A percentile compares a stretch with the other conserved stretches of the same genome.
Evolutionary conservation across 2,888 invertebrate species (phyloP).

Genomic region (Hecatera dysodea): DNA sequence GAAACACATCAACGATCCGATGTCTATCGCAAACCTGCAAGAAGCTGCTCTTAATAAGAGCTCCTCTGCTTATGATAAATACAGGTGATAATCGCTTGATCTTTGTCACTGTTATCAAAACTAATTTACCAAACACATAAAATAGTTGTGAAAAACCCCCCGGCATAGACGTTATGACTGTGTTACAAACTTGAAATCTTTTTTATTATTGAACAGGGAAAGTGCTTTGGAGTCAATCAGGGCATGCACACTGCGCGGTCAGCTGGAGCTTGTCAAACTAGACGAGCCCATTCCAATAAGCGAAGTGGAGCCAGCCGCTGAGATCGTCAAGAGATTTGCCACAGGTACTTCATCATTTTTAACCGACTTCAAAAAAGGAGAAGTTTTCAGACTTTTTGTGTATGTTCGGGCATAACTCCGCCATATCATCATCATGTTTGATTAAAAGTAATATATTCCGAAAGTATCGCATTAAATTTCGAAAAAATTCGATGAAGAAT

Average conservation of each 20-base stretch:
- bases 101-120: not conserved
- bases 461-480: no score
- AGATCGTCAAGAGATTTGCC: constrained; percentile 98
- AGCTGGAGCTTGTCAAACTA: constrained; percentile 95
- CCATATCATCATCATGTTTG: no score
- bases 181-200: not conserved
- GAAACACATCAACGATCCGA: constrained; percentile 99
- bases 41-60: constrained; percentile 97
- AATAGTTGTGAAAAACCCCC: not conserved
- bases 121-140: not conserved
- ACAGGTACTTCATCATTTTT: constrained; percentile 90
- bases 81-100: constrained; percentile 74
- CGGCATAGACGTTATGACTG: no score
- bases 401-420: no score
- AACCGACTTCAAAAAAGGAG: no score
- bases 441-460: no score
- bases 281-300: constrained; percentile 95
- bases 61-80: constrained; percentile 95
- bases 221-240: constrained; percentile 96
- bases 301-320: constrained; percentile 98
- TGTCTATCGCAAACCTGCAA: constrained; percentile 93
- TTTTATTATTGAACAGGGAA: constrained; percentile 90
- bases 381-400: no score
- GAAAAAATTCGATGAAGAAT: no score
- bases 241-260: constrained; percentile 97